phyloP scores from a whole-genome alignment of 2,888 invertebrate genomes.

The Eupithecia centaureata region DNA sequence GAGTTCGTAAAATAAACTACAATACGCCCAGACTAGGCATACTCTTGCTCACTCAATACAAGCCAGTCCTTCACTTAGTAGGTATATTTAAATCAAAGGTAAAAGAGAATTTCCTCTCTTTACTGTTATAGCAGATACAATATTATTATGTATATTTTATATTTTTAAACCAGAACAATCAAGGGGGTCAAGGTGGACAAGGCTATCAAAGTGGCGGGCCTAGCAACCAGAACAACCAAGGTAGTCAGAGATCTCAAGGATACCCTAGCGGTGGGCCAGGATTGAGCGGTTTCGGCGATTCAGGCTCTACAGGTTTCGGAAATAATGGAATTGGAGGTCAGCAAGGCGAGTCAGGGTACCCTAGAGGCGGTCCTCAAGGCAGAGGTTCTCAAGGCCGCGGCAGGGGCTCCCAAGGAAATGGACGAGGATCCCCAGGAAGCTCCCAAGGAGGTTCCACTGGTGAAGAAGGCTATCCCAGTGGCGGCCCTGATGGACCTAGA shows the following conservation, averaged over 20 bases:
- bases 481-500: constrained; percentile 70
- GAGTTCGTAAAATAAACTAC: too few relatives aligned
- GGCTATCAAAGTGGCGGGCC: constrained; percentile 39
- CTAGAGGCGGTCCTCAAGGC: constrained; percentile 51
- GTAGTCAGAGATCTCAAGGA: constrained; percentile 47
- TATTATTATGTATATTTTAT: too few relatives aligned
- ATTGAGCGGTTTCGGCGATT: constrained; percentile 36
- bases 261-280: constrained; percentile 53
- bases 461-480: background rate
- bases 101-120: too few relatives aligned
- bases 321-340: constrained; percentile 28
- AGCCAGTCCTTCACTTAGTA: too few relatives aligned
- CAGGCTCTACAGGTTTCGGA: constrained; percentile 37
- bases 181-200: constrained; percentile 37
- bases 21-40: too few relatives aligned
- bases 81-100: too few relatives aligned
- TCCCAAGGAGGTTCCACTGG: constrained; percentile 53
- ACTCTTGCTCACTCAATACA: too few relatives aligned
- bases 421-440: constrained; percentile 53
- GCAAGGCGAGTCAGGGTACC: constrained; percentile 49
- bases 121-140: too few relatives aligned
- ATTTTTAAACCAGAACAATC: constrained; percentile 14
- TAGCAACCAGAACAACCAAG: constrained; percentile 24
- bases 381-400: constrained; percentile 43
- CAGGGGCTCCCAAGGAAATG: constrained; percentile 46